These are phyloP conservation scores for Yponomeuta sedellus DNA, from an alignment of 2,888 invertebrate genomes.

Conservation along the genomic window DNA sequence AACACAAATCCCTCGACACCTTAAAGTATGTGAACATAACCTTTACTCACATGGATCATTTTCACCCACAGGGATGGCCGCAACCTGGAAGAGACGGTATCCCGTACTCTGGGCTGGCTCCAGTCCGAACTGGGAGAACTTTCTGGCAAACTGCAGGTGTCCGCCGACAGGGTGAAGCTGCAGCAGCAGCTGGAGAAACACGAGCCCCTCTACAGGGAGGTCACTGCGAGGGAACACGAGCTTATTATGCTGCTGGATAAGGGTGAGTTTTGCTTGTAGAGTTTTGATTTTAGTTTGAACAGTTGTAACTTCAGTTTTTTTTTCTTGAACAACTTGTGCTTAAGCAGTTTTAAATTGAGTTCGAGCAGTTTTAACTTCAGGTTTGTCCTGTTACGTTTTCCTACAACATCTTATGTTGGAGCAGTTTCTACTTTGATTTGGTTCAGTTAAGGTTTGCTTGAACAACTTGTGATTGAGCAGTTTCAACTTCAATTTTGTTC, in stretches of 20 bases:
- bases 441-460: too few species aligned
- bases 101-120: conserved; percentile 93
- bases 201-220: conserved; percentile 92
- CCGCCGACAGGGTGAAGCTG: conserved; percentile 88
- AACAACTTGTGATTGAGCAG: too few species aligned
- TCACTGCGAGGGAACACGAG: conserved; percentile 93
- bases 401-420: too few species aligned
- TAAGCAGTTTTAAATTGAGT: too few species aligned
- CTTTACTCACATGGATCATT: too few species aligned
- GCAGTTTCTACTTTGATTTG: too few species aligned
- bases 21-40: conserved; percentile 45
- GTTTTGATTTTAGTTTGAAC: background rate
- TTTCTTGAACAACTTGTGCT: background rate
- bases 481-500: too few species aligned
- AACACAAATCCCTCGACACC: too few species aligned
- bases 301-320: background rate
- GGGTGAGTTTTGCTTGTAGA: conserved; percentile 61
- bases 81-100: conserved; percentile 92
- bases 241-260: conserved; percentile 95
- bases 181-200: conserved; percentile 92
- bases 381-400: too few species aligned
- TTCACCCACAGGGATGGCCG: conserved; percentile 70
- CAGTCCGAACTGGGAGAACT: conserved; percentile 86
- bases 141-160: conserved; percentile 87
- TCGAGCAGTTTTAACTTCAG: too few species aligned